These are phyloP conservation scores for Pedionomus torquatus DNA, from an alignment of 2,113 vertebrate species.

Conservation along the genomic window DNA sequence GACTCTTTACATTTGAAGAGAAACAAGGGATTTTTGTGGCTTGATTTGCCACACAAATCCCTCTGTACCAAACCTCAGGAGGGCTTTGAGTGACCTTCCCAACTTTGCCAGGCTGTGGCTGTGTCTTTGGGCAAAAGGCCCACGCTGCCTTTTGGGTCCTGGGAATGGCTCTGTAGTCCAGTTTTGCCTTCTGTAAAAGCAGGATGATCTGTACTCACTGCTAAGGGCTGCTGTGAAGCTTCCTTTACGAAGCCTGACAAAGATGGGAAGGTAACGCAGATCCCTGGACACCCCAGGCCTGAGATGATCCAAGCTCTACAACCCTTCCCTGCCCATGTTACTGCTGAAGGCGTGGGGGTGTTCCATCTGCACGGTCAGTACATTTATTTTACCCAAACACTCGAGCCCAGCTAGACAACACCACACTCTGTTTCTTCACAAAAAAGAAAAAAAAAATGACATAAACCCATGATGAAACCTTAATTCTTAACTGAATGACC, in stretches of 20 bases:
- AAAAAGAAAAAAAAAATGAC: neutral
- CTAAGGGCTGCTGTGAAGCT: neutral
- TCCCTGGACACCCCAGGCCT: neutral
- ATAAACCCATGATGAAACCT: neutral
- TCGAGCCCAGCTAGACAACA: neutral
- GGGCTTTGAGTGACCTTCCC: neutral
- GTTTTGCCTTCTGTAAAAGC: neutral
- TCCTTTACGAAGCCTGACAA: neutral
- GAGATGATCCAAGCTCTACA: neutral
- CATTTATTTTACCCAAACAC: neutral
- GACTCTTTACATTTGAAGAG: neutral
- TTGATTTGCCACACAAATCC: neutral
- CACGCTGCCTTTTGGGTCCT: neutral
- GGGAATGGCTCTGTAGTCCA: neutral
- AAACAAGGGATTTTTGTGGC: neutral
- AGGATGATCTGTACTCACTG: neutral
- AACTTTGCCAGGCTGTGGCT: neutral
- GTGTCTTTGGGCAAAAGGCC: neutral
- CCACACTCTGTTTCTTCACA: neutral
- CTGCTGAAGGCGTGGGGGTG: neutral
- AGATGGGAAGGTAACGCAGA: neutral
- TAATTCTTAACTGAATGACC: constrained; percentile 15
- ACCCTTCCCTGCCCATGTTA: neutral
- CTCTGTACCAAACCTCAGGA: neutral
- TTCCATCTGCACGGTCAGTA: neutral